A percentile compares a stretch with the other conserved stretches of the same genome.
Conservation (phyloP, 2,888 invertebrate genomes). For the Clepsis dumicolana region DNA sequence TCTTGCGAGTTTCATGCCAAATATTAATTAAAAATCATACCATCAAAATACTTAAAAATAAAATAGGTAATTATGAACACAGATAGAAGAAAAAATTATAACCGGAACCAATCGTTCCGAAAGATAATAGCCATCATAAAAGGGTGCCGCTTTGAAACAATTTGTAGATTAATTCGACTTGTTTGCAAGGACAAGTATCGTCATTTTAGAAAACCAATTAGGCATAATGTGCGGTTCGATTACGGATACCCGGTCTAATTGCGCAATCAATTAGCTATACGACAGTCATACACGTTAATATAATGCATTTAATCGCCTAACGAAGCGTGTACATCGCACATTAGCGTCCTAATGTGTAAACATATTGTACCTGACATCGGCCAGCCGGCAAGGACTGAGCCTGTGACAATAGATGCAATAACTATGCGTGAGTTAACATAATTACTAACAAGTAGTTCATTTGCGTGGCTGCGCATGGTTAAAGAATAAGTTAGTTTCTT, state of each 20-base stretch:
- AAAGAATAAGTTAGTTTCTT: too few relatives aligned
- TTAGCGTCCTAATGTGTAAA: conserved; percentile 40
- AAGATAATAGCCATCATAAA: neutral
- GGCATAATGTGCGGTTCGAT: conserved; percentile 10
- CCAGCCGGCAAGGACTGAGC: neutral
- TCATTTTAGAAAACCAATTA: conserved; percentile 14
- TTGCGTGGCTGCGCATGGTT: too few relatives aligned
- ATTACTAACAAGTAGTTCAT: neutral
- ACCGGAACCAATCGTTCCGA: neutral
- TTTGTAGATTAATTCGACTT: neutral
- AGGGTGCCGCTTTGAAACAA: neutral
- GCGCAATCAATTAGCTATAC: conserved; percentile 36
- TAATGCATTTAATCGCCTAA: conserved; percentile 40
- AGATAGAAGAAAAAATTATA: neutral
- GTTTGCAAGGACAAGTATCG: conserved; percentile 9
- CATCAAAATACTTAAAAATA: neutral
- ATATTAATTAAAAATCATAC: too few relatives aligned
- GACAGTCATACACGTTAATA: conserved; percentile 32
- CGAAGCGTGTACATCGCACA: conserved; percentile 37
- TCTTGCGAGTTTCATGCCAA: too few relatives aligned
- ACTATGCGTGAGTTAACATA: neutral
- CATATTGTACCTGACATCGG: conserved; percentile 21
- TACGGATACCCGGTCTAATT: conserved; percentile 29
- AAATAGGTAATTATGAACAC: neutral
- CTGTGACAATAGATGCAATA: neutral